phyloP scores from a whole-genome alignment of 2,113 vertebrate species.

The Erpornis zantholeuca region DNA sequence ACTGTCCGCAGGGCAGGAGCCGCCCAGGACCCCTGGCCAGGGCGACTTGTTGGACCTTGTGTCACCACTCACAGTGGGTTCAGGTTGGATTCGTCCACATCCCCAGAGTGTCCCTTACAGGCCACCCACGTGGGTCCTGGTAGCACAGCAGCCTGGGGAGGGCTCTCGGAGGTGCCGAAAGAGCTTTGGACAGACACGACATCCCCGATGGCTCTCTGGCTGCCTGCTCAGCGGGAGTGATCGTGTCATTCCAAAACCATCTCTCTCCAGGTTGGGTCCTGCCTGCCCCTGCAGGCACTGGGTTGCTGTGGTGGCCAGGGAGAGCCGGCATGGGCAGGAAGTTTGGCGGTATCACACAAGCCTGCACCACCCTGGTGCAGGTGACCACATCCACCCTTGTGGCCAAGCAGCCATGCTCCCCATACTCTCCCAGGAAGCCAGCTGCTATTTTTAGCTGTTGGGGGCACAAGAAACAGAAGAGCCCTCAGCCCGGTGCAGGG shows the following conservation, averaged over 20 bases:
- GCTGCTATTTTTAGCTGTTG: constrained; percentile 42
- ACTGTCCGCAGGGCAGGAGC: constrained; percentile 70
- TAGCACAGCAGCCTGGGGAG: rapidly evolving
- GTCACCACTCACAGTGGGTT: background rate
- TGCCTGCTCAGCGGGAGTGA: constrained; percentile 96
- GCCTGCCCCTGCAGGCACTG: background rate
- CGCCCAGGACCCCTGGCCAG: background rate
- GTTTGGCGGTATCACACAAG: background rate
- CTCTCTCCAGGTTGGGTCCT: background rate
- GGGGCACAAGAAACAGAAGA: background rate
- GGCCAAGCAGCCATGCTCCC: background rate
- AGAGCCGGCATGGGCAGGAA: background rate
- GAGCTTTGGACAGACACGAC: constrained; percentile 93
- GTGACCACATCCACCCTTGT: background rate
- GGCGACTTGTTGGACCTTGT: background rate
- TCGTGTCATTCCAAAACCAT: constrained; percentile 96
- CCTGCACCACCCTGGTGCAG: background rate
- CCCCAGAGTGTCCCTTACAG: rapidly evolving
- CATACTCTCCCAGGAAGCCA: constrained; percentile 48
- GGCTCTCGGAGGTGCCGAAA: constrained; percentile 58
- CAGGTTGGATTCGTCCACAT: background rate
- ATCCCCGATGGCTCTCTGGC: constrained; percentile 88
- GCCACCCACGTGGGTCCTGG: background rate
- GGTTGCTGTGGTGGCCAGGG: too few relatives aligned
- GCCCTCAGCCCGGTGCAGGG: background rate